Percentiles rank a stretch among this genome's conserved stretches.
phyloP scores from a whole-genome alignment of 2,888 invertebrate genomes.

The Xestia sexstrigata region DNA sequence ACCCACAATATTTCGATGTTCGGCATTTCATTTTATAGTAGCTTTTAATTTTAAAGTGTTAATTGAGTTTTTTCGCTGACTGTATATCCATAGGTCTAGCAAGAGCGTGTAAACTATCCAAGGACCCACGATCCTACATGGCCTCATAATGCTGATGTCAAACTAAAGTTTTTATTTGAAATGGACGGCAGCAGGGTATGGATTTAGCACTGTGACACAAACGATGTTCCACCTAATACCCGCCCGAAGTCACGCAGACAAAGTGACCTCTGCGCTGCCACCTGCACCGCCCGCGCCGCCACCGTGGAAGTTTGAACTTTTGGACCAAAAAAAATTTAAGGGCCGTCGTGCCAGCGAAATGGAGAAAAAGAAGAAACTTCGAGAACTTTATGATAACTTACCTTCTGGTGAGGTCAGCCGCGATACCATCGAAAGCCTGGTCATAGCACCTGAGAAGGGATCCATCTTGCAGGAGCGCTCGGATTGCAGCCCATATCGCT shows the following conservation, averaged over 20 bases:
- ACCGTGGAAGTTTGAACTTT: not conserved
- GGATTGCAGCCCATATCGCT: slow-evolving; percentile 83
- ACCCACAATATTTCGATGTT: no score
- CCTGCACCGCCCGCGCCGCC: not conserved
- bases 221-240: not conserved
- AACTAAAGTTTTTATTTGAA: not conserved
- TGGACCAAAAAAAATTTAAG: not conserved
- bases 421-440: slow-evolving; percentile 82
- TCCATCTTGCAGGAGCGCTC: slow-evolving; percentile 81
- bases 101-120: not conserved
- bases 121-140: not conserved
- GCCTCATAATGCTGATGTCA: not conserved
- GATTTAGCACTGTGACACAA: not conserved
- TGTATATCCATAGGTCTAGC: not conserved
- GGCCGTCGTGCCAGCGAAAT: not conserved
- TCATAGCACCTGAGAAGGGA: slow-evolving; percentile 79
- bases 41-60: not conserved
- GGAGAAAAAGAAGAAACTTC: not conserved
- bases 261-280: not conserved
- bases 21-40: no score
- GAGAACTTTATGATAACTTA: slow-evolving; percentile 46
- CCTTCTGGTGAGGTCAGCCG: slow-evolving; percentile 82
- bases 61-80: not conserved
- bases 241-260: not conserved
- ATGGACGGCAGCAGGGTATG: not conserved